A percentile compares a stretch with the other conserved stretches of the same genome.
phyloP scores from a whole-genome alignment of 2,113 vertebrate species.

The Larimichthys crocea region DNA sequence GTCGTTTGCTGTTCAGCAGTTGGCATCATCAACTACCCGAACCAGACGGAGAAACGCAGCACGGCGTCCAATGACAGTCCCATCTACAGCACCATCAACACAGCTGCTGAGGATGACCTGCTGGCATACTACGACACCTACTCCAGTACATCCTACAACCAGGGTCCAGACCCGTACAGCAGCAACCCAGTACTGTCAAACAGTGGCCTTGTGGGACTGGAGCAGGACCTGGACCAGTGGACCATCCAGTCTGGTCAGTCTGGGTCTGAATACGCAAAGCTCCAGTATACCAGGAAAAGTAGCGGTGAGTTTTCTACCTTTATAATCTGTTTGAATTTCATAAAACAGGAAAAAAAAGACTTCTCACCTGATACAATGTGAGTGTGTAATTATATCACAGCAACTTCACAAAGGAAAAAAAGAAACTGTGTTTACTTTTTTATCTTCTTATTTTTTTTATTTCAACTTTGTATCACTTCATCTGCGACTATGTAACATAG shows the following conservation, averaged over 20 bases:
- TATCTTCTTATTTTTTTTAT: not conserved
- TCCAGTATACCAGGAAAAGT: constrained; percentile 78
- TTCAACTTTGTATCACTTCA: not conserved
- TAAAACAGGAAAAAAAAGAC: not conserved
- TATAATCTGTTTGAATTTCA: not conserved
- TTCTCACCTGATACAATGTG: not conserved
- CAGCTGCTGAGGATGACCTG: constrained; percentile 84
- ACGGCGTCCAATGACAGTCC: constrained; percentile 86
- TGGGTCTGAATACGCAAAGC: constrained; percentile 83
- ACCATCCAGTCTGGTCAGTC: constrained; percentile 82
- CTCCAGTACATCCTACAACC: constrained; percentile 77
- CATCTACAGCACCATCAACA: constrained; percentile 95
- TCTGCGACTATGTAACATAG: not conserved
- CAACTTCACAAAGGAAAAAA: not conserved
- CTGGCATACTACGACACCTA: constrained; percentile 83
- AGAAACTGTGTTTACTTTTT: not conserved
- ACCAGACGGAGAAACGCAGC: constrained; percentile 88
- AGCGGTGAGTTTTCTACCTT: constrained; percentile 49
- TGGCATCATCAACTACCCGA: constrained; percentile 89
- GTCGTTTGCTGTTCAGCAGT: constrained; percentile 78
- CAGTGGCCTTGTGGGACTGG: constrained; percentile 72
- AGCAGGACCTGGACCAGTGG: constrained; percentile 79
- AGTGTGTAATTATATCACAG: not conserved
- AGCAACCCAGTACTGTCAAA: constrained; percentile 85
- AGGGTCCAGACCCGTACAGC: constrained; percentile 79